phyloP scores from a whole-genome alignment of 1,140 invertebrate genomes.

The Ylistrum balloti region DNA sequence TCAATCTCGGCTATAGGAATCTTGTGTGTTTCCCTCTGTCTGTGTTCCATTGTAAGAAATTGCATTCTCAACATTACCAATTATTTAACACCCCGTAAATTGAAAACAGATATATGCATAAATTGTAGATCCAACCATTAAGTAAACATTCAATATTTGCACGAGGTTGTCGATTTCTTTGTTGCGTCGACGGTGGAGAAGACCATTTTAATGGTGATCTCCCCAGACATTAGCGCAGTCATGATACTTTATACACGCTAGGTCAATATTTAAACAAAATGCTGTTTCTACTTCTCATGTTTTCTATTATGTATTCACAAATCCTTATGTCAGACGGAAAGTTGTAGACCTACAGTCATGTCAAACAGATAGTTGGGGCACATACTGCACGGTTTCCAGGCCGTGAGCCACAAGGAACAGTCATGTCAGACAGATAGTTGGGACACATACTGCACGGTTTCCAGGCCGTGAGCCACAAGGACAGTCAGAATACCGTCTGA shows the following conservation, averaged over 20 bases:
- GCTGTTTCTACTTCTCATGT: neutral
- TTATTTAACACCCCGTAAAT: neutral
- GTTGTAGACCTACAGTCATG: no score
- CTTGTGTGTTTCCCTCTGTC: neutral
- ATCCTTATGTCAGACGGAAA: no score
- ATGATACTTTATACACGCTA: neutral
- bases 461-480: no score
- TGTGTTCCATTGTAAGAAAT: neutral
- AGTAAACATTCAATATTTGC: conserved; percentile 27
- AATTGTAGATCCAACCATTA: neutral
- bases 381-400: no score
- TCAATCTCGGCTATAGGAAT: no score
- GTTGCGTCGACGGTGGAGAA: neutral
- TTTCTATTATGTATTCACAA: neutral
- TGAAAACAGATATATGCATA: conserved; percentile 40
- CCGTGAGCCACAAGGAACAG: no score
- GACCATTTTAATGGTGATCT: neutral
- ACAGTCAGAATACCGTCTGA: no score
- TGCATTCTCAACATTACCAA: neutral
- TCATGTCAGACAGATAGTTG: no score
- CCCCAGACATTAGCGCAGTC: neutral
- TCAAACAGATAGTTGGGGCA: no score
- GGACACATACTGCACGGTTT: no score
- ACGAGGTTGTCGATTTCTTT: conserved; percentile 15
- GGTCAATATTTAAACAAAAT: neutral